phyloP scores from a whole-genome alignment of 2,888 invertebrate species.

The Phortica okadai region DNA sequence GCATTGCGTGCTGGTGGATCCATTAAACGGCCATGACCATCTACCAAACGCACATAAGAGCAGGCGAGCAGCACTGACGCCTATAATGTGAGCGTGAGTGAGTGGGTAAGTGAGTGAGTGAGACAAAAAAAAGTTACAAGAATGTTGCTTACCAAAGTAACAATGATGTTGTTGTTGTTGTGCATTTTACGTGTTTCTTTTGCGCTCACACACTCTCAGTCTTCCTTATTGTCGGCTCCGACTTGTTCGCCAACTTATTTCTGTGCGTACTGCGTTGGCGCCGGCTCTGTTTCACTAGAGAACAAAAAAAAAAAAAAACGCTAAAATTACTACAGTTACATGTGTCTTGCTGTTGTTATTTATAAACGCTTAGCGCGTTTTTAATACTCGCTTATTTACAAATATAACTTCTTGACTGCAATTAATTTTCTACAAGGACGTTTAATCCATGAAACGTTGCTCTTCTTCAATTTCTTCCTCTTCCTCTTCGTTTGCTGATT shows the following conservation, averaged over 20 bases:
- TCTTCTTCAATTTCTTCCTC: neutral
- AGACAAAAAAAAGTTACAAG: neutral
- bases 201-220: neutral
- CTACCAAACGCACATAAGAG: conserved; percentile 72
- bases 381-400: no score
- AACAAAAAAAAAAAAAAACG: no score
- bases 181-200: neutral
- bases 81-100: neutral
- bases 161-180: neutral
- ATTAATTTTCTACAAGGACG: no score
- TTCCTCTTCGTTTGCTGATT: neutral
- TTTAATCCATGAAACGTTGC: no score
- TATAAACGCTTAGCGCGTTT: no score
- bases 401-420: no score
- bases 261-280: no score
- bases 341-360: no score
- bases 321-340: no score
- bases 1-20: conserved; percentile 95
- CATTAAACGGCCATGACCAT: conserved; percentile 91
- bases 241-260: no score
- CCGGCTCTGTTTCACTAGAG: no score
- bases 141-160: neutral
- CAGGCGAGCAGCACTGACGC: conserved; percentile 17
- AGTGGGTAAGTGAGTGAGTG: neutral
- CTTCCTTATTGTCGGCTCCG: no score